These are phyloP conservation scores for Drosophila lini DNA, from an alignment of 1,140 invertebrate species.

Conservation along the genomic window DNA sequence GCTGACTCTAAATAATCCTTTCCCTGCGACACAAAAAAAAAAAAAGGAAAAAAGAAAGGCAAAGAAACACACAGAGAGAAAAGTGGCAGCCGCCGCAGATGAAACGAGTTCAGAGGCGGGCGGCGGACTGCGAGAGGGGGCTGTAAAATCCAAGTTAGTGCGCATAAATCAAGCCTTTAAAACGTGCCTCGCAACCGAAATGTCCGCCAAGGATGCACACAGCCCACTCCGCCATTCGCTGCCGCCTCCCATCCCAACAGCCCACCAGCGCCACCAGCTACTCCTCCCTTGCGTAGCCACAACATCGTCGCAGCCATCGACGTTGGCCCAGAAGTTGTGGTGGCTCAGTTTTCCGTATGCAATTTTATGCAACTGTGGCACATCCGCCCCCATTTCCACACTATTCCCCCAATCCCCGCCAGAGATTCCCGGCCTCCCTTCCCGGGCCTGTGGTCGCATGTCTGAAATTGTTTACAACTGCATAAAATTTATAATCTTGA, in stretches of 20 bases:
- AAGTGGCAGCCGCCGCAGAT: slow-evolving; percentile 53
- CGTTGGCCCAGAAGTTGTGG: slow-evolving; percentile 69
- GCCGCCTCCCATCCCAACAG: background rate
- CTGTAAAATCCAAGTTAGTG: slow-evolving; percentile 72
- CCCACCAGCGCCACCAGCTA: slow-evolving; percentile 26
- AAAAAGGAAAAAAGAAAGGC: slow-evolving; percentile 1
- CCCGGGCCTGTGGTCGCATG: slow-evolving; percentile 34
- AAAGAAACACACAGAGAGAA: slow-evolving; percentile 44
- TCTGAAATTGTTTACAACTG: slow-evolving; percentile 78
- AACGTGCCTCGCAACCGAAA: slow-evolving; percentile 82
- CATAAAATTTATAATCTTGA: slow-evolving; percentile 83
- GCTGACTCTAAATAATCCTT: slow-evolving; percentile 83
- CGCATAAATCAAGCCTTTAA: slow-evolving; percentile 84
- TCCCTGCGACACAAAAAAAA: slow-evolving; percentile 64
- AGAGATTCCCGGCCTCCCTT: slow-evolving; percentile 9
- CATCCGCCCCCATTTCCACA: slow-evolving; percentile 50
- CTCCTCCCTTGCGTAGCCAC: slow-evolving; percentile 39
- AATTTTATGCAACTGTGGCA: slow-evolving; percentile 82
- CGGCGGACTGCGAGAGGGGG: slow-evolving; percentile 21
- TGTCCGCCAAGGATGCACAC: slow-evolving; percentile 76
- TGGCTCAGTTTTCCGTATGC: slow-evolving; percentile 71
- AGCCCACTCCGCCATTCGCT: slow-evolving; percentile 4
- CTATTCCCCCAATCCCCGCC: slow-evolving; percentile 3
- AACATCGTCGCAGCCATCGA: slow-evolving; percentile 47
- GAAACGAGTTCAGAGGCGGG: slow-evolving; percentile 30